Base-by-base conservation (phyloP, 2,113 vertebrate species). In the Silurus glanis region DNA sequence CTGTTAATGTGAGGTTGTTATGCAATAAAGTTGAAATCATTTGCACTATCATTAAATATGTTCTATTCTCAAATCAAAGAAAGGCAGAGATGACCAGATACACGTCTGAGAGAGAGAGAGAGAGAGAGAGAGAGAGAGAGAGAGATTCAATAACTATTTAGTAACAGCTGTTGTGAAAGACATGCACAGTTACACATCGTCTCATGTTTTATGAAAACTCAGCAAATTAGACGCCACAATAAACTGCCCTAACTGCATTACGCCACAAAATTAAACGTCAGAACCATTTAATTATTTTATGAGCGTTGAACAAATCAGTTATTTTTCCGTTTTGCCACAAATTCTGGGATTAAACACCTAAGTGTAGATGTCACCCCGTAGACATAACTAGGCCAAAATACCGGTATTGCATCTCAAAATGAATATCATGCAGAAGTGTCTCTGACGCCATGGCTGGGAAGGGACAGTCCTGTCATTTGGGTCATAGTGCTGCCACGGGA, bases 1-100 rank as follows among this genome's bases (percentile, higher is more conserved):
- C 89, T 80, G 76, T 84, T 88, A 67, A 91, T 62, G 78, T 91
- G 93, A 93, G 93, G 94, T 93, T 94, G 92, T 93, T 94, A 95
- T 95, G 94, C 94, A 95, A 95, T 96, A 94, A 94, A 91, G 90
- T 88, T 88, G 91, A 93, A 93, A 94, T 92, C 94, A 91, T 95
- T 96, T 96, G 96, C 95, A 96, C 89, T 89, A 90, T 89, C 89
- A 89, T 89, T 53, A 86, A 58, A 88, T 87, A 84, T 84, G 82
- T 89, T 86, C 59, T 87, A 84, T 82, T 89, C 86, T 87, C 84
- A 80, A 80, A 80, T 49, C 78, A 87, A 61, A 75, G 83, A 56
- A 67, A 83, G 58, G n/a, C 83, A 80, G 85, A 88, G 49, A 79
- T 64, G 14, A 85, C 47, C 66, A 76, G 47, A 47, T 19, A 85